These are phyloP conservation scores for Pandemis cinnamomeana DNA, from an alignment of 2,888 invertebrate genomes.

Conservation along the genomic window DNA sequence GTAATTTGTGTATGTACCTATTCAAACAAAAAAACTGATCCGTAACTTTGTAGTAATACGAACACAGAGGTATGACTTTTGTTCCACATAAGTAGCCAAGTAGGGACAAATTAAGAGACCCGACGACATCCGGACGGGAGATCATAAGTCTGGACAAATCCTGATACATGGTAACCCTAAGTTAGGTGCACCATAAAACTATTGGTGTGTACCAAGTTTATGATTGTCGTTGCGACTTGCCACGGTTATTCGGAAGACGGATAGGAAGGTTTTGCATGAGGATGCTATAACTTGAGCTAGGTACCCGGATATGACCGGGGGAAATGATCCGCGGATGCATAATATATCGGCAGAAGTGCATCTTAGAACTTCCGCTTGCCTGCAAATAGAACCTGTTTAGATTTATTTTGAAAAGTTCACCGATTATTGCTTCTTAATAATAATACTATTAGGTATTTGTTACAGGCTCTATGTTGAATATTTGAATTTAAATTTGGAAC, in stretches of 20 bases:
- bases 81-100: too few species aligned
- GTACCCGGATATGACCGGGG: slow-evolving; percentile 46
- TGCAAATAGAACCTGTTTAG: slow-evolving; percentile 8
- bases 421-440: background rate
- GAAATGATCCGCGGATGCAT: slow-evolving; percentile 47
- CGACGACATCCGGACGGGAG: too few species aligned
- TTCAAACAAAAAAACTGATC: too few species aligned
- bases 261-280: slow-evolving; percentile 47
- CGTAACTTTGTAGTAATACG: too few species aligned
- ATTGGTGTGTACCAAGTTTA: slow-evolving; percentile 63
- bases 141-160: background rate
- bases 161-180: background rate
- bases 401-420: background rate
- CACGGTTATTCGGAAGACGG: slow-evolving; percentile 55
- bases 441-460: too few species aligned
- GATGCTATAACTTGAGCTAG: slow-evolving; percentile 49
- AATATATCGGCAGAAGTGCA: slow-evolving; percentile 18
- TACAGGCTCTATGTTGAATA: too few species aligned
- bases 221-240: slow-evolving; percentile 56
- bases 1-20: too few species aligned
- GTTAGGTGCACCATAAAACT: slow-evolving; percentile 60
- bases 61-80: too few species aligned
- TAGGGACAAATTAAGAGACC: too few species aligned
- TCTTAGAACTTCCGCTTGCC: slow-evolving; percentile 16
- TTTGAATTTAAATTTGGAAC: too few species aligned